phyloP scores from a whole-genome alignment of 2,113 vertebrate species.

The Festucalex cinctus region DNA sequence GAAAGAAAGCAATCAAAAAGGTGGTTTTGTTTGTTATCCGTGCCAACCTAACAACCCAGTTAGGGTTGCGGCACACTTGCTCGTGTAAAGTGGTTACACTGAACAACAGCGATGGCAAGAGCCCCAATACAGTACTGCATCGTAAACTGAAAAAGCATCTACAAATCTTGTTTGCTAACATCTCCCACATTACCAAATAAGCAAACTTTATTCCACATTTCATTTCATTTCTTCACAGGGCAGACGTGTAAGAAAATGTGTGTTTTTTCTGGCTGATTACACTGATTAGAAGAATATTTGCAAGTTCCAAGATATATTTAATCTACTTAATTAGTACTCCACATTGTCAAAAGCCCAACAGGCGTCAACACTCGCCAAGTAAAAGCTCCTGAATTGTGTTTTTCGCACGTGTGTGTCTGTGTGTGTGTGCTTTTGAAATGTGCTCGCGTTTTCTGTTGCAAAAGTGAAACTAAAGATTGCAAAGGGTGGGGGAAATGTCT shows the following conservation, averaged over 20 bases:
- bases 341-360: not conserved
- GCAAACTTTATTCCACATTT: not conserved
- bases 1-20: no score
- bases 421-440: not conserved
- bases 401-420: not conserved
- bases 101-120: no score
- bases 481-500: not conserved
- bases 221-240: not conserved
- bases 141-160: not conserved
- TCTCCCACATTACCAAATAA: not conserved
- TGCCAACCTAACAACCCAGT: no score
- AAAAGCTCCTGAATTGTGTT: not conserved
- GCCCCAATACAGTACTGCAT: not conserved
- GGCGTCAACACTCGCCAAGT: not conserved
- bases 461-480: constrained; percentile 1
- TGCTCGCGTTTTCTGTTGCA: not conserved
- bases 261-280: constrained; percentile 2
- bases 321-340: constrained; percentile 3
- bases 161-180: not conserved
- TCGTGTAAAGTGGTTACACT: no score
- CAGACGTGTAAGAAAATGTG: not conserved
- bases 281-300: constrained; percentile 1
- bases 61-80: no score
- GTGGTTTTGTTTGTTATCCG: no score
- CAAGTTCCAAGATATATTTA: constrained; percentile 4